A percentile compares a stretch with the other conserved stretches of the same genome.
These are phyloP conservation scores for Heliopora coerulea DNA, from an alignment of 92 coral and sea anemone species.

Conservation along the genomic window DNA sequence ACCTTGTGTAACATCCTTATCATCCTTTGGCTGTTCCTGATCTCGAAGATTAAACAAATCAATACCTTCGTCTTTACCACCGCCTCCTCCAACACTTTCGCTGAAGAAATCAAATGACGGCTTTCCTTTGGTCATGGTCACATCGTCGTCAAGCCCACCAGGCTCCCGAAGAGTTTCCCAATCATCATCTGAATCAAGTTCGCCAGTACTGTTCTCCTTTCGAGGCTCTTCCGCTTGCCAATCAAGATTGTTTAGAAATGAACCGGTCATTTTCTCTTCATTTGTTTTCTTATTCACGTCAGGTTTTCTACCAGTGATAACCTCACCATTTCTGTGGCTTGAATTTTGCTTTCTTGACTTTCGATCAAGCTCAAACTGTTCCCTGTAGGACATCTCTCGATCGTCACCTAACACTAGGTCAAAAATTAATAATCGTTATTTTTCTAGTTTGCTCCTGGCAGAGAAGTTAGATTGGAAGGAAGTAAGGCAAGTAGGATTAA, in stretches of 20 bases:
- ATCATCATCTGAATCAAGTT: constrained; percentile 39
- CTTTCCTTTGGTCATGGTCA: neutral
- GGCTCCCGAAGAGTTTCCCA: constrained; percentile 35
- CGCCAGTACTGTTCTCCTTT: constrained; percentile 5
- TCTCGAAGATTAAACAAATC: constrained; percentile 67
- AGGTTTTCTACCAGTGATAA: neutral
- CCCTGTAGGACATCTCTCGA: constrained; percentile 41
- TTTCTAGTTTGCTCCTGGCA: no score
- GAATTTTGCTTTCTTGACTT: constrained; percentile 22
- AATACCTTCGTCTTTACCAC: constrained; percentile 27
- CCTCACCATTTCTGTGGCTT: neutral
- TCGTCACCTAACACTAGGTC: constrained; percentile 36
- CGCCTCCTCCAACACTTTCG: constrained; percentile 48
- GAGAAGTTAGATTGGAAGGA: no score
- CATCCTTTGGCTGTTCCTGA: neutral
- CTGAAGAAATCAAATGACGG: constrained; percentile 60
- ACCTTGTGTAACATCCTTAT: neutral
- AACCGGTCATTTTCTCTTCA: constrained; percentile 21
- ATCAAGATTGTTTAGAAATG: constrained; percentile 29
- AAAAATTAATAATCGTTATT: no score
- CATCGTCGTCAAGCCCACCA: constrained; percentile 10
- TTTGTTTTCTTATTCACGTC: neutral
- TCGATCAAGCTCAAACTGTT: constrained; percentile 33
- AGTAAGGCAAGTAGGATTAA: no score
- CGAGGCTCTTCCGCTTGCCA: constrained; percentile 29